These are phyloP conservation scores for Dicentrarchus labrax DNA, from an alignment of 2,113 vertebrate genomes.

Conservation along the genomic window DNA sequence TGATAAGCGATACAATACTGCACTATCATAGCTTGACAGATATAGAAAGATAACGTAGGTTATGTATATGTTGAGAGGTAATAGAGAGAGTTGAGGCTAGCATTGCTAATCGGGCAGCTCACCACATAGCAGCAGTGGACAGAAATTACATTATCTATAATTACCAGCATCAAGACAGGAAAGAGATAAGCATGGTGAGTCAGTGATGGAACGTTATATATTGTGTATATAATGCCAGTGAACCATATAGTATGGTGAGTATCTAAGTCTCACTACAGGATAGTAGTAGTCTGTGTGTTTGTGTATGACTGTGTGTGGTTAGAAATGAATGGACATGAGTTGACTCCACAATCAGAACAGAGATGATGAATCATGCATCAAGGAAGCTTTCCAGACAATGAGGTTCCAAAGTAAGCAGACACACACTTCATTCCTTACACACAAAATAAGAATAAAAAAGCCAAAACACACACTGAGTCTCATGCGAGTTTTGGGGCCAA, in stretches of 20 bases:
- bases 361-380: slow-evolving; percentile 61
- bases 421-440: slow-evolving; percentile 29
- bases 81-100: slow-evolving; percentile 35
- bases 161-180: slow-evolving; percentile 55
- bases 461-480: slow-evolving; percentile 30
- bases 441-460: slow-evolving; percentile 30
- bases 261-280: background rate
- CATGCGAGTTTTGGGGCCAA: slow-evolving; percentile 50
- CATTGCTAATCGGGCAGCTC: slow-evolving; percentile 38
- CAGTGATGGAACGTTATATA: slow-evolving; percentile 24
- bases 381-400: slow-evolving; percentile 53
- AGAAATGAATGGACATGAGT: slow-evolving; percentile 27
- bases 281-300: slow-evolving; percentile 8
- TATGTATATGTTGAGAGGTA: slow-evolving; percentile 25
- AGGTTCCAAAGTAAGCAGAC: slow-evolving; percentile 38
- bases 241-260: background rate
- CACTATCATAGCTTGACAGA: slow-evolving; percentile 45
- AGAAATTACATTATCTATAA: slow-evolving; percentile 72
- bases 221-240: background rate
- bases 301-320: slow-evolving; percentile 17
- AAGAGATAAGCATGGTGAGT: slow-evolving; percentile 51
- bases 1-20: slow-evolving; percentile 62
- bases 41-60: slow-evolving; percentile 41
- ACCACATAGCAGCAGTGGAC: slow-evolving; percentile 12
- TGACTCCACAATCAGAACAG: slow-evolving; percentile 49